Evolutionary conservation across 2,888 invertebrate species (phyloP).

Genomic region (Bursaphelenchus okinawaensis): DNA sequence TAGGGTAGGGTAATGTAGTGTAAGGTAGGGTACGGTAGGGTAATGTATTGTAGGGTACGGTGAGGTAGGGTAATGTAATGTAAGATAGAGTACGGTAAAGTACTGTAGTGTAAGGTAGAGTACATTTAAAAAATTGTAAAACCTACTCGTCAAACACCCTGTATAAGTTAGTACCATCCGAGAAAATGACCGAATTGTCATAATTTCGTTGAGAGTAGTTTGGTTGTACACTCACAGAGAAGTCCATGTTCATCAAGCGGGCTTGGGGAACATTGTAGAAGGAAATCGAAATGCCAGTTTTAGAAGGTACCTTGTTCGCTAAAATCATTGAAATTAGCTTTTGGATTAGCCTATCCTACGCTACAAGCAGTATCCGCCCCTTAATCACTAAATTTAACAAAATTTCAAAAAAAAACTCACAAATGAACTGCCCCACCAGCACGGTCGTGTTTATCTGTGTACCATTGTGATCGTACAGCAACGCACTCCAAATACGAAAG

Average conservation of each 20-base stretch:
- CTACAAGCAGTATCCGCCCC: no score
- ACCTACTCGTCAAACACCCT: background rate
- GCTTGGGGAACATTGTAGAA: background rate
- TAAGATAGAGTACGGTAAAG: no score
- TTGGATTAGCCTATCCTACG: no score
- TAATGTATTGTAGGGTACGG: background rate
- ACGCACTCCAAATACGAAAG: background rate
- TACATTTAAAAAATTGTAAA: background rate
- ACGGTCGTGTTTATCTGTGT: background rate
- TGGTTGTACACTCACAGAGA: background rate
- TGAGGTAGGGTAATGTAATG: background rate
- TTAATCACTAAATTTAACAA: no score
- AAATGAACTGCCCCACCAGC: background rate
- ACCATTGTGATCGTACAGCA: background rate
- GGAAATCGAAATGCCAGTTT: background rate
- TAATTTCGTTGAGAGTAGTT: background rate
- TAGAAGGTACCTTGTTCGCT: background rate
- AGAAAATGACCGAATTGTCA: background rate
- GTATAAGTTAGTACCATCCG: background rate
- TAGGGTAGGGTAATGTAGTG: no score
- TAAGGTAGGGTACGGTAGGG: no score
- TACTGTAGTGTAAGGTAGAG: background rate
- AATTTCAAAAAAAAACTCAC: no score
- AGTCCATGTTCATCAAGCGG: background rate
- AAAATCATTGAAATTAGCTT: no score